Conservation (phyloP, 2,113 vertebrate genomes). For the Leucosticte australis region DNA sequence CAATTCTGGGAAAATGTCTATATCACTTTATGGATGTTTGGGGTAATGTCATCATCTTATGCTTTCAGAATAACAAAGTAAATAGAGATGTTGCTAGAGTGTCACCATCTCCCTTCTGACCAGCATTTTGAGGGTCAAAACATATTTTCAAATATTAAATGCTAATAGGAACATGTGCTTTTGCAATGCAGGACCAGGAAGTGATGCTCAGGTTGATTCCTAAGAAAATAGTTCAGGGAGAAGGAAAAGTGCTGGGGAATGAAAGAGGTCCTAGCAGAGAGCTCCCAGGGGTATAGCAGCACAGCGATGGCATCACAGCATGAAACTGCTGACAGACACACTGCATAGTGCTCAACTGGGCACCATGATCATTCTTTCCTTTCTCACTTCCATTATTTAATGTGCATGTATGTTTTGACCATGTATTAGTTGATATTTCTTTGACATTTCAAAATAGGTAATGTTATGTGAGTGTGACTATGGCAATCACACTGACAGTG, state of each 20-base stretch:
- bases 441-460: not conserved
- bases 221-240: not conserved
- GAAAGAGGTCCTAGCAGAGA: not conserved
- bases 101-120: not conserved
- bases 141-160: not conserved
- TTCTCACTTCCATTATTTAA: not conserved
- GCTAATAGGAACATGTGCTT: not conserved
- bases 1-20: not conserved
- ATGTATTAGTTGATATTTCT: not conserved
- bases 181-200: not conserved
- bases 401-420: not conserved
- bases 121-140: not conserved
- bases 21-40: not conserved
- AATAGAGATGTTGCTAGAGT: not conserved
- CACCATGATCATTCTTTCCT: not conserved
- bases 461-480: not conserved
- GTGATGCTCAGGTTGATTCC: not conserved
- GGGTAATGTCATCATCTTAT: not conserved
- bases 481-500: not conserved
- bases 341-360: not conserved
- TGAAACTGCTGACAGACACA: not conserved
- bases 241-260: not conserved
- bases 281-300: not conserved
- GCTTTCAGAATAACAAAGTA: not conserved
- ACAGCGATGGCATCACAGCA: rapidly evolving